These are phyloP conservation scores for Stenotaenia linearis DNA, from an alignment of 2,888 invertebrate genomes.

Conservation along the genomic window DNA sequence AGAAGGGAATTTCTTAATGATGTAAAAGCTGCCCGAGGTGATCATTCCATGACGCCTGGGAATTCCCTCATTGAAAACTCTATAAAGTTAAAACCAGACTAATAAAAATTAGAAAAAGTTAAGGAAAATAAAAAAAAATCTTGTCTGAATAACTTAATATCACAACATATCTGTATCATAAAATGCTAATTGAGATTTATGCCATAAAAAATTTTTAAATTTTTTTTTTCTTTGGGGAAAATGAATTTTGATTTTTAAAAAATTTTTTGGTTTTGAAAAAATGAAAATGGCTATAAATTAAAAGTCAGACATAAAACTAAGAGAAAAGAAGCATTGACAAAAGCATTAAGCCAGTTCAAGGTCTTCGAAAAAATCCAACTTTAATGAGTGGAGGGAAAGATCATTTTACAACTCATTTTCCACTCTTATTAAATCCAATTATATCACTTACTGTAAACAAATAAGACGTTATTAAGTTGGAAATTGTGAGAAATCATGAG, in stretches of 20 bases:
- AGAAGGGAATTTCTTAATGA: not conserved
- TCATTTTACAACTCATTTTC: not conserved
- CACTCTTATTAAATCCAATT: not conserved
- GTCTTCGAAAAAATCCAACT: not conserved
- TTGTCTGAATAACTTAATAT: not conserved
- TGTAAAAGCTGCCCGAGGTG: not conserved
- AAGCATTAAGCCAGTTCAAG: not conserved
- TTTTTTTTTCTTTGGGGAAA: not conserved
- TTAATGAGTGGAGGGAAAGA: not conserved
- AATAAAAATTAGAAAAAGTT: not conserved
- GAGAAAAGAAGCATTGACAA: not conserved
- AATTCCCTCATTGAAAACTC: not conserved
- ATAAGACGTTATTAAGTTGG: not conserved
- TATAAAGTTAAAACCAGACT: not conserved
- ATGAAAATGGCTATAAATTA: not conserved
- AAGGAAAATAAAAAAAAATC: not conserved
- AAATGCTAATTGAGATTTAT: not conserved
- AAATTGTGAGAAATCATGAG: no score
- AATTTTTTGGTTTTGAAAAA: no score
- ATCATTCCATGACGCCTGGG: not conserved
- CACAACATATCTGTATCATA: not conserved
- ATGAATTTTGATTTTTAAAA: no score
- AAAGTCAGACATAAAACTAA: not conserved
- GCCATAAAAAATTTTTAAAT: not conserved
- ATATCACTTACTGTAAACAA: not conserved